Evolutionary conservation across 2,113 vertebrate genomes (phyloP).

Genomic region (Glaucidium brasilianum): DNA sequence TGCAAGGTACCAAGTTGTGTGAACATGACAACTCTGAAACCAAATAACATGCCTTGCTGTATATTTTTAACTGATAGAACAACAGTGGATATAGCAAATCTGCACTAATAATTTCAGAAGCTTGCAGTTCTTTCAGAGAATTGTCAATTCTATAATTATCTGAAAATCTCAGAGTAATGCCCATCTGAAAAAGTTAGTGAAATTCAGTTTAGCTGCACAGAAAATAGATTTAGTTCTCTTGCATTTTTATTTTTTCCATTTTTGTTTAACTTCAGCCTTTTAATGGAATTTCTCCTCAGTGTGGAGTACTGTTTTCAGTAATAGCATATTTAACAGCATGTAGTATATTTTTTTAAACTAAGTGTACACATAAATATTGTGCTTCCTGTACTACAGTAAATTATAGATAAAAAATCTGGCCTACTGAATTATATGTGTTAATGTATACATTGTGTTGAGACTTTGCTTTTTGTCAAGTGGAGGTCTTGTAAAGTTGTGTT

Average conservation of each 20-base stretch:
- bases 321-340: background rate
- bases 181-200: background rate
- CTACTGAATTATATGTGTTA: background rate
- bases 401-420: background rate
- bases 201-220: background rate
- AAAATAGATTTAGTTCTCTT: background rate
- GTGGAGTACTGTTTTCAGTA: background rate
- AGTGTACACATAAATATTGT: background rate
- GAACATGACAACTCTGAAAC: background rate
- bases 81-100: background rate
- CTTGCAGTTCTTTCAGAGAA: background rate
- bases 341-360: background rate
- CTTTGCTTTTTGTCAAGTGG: background rate
- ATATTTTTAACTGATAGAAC: background rate
- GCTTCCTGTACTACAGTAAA: background rate
- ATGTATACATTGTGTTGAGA: background rate
- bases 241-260: fast-evolving
- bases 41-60: background rate
- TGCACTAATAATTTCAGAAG: background rate
- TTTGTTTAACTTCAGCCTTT: background rate
- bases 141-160: background rate
- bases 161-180: background rate
- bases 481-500: background rate
- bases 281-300: background rate
- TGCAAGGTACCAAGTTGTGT: background rate